Evolutionary conservation across 2,797 vertebrate species (phyloP).

Genomic region (Melanotaenia nigrans): DNA sequence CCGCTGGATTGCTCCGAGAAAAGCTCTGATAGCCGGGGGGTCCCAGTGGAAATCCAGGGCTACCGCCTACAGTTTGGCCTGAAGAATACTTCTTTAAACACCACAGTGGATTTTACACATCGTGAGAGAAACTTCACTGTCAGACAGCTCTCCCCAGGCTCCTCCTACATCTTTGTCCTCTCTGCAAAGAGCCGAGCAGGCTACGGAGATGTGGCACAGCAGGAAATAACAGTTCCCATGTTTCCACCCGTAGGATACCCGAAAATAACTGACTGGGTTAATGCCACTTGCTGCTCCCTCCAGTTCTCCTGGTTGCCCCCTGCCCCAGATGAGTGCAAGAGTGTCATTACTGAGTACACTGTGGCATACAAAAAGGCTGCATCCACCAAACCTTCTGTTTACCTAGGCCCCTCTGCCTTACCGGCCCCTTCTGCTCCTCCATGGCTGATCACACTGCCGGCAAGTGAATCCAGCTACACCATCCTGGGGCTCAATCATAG

Average conservation of each 20-base stretch:
- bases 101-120: slow-evolving; percentile 84
- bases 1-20: slow-evolving; percentile 65
- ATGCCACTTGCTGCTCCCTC: slow-evolving; percentile 88
- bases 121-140: slow-evolving; percentile 83
- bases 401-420: slow-evolving; percentile 38
- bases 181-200: slow-evolving; percentile 88
- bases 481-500: slow-evolving; percentile 91
- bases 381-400: slow-evolving; percentile 52
- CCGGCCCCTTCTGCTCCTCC: slow-evolving; percentile 58
- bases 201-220: slow-evolving; percentile 84
- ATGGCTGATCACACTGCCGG: slow-evolving; percentile 85
- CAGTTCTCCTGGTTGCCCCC: slow-evolving; percentile 90
- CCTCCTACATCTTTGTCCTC: slow-evolving; percentile 90
- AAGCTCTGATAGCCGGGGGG: slow-evolving; percentile 51
- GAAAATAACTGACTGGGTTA: slow-evolving; percentile 86
- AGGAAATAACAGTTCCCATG: slow-evolving; percentile 87
- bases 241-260: slow-evolving; percentile 88
- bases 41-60: slow-evolving; percentile 84
- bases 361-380: slow-evolving; percentile 86
- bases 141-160: slow-evolving; percentile 85
- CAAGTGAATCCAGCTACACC: slow-evolving; percentile 86
- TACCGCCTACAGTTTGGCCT: slow-evolving; percentile 91
- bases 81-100: slow-evolving; percentile 81
- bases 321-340: slow-evolving; percentile 84
- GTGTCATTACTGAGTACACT: slow-evolving; percentile 88